Percentiles rank a stretch among this genome's conserved stretches.
These are phyloP conservation scores for Zaprionus vittiger DNA, from an alignment of 1,140 invertebrate species.

Conservation along the genomic window DNA sequence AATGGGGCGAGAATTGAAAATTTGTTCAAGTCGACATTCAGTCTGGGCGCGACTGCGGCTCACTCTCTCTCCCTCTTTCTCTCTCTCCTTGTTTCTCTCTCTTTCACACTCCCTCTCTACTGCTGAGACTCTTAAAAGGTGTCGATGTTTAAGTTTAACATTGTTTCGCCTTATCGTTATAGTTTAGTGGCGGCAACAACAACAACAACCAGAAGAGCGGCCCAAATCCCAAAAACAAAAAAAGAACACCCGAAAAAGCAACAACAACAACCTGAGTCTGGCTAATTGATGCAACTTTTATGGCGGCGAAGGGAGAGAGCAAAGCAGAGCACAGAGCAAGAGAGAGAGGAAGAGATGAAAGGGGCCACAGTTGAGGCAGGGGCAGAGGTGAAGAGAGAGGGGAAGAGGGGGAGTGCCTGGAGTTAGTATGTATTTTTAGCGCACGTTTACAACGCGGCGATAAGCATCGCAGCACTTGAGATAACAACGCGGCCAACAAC, in stretches of 20 bases:
- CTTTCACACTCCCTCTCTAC: background rate
- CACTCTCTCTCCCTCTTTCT: background rate
- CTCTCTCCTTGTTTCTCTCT: background rate
- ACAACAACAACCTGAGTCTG: slow-evolving; percentile 45
- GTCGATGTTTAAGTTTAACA: slow-evolving; percentile 84
- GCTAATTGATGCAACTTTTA: slow-evolving; percentile 82
- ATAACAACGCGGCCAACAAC: slow-evolving; percentile 59
- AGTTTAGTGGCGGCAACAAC: slow-evolving; percentile 82
- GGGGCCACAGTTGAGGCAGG: background rate
- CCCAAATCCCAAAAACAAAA: slow-evolving; percentile 39
- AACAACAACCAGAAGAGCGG: slow-evolving; percentile 51
- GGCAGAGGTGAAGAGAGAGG: background rate
- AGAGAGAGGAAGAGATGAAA: slow-evolving; percentile 3
- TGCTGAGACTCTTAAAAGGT: slow-evolving; percentile 74
- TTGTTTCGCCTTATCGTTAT: slow-evolving; percentile 83
- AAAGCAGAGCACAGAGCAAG: background rate
- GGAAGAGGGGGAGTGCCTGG: background rate
- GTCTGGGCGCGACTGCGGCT: background rate
- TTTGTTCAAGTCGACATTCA: slow-evolving; percentile 24
- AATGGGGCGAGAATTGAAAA: background rate
- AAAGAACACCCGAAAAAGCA: slow-evolving; percentile 16
- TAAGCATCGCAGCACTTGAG: slow-evolving; percentile 79
- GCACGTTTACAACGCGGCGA: slow-evolving; percentile 74
- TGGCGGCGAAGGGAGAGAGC: slow-evolving; percentile 26
- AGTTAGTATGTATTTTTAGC: slow-evolving; percentile 75